These are phyloP conservation scores for Myzus persicae DNA, from an alignment of 1,140 invertebrate genomes.

Conservation along the genomic window DNA sequence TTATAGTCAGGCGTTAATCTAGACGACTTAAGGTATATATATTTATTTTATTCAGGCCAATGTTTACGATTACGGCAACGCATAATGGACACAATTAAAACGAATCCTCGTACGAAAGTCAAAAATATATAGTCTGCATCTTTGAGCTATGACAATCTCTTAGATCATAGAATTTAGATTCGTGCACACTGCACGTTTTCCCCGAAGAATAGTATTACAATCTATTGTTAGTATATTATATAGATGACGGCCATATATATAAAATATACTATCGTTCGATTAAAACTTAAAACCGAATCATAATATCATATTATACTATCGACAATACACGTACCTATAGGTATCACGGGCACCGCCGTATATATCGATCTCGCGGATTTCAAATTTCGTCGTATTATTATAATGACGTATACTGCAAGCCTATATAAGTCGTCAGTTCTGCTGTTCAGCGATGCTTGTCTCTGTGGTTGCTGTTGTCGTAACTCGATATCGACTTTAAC, in stretches of 20 bases:
- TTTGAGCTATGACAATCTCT: not conserved
- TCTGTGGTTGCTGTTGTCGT: not conserved
- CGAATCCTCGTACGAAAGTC: not conserved
- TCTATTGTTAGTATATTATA: not conserved
- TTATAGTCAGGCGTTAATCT: too few relatives aligned
- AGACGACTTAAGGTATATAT: not conserved
- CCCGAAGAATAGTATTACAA: not conserved
- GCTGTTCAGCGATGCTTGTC: not conserved
- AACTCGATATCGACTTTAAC: conserved; percentile 41
- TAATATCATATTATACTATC: not conserved
- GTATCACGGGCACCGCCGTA: not conserved
- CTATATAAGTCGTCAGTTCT: not conserved
- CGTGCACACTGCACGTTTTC: not conserved
- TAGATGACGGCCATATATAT: too few relatives aligned
- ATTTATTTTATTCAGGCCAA: not conserved
- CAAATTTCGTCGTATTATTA: not conserved
- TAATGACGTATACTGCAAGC: not conserved
- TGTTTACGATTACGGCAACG: not conserved
- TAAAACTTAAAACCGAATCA: not conserved
- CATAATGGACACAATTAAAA: too few relatives aligned
- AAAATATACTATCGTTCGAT: not conserved
- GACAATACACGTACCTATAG: not conserved
- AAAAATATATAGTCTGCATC: not conserved
- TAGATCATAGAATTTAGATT: not conserved
- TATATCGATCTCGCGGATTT: not conserved